These are phyloP conservation scores for Porphyrio hochstetteri DNA, from an alignment of 2,113 vertebrate genomes.

Conservation along the genomic window DNA sequence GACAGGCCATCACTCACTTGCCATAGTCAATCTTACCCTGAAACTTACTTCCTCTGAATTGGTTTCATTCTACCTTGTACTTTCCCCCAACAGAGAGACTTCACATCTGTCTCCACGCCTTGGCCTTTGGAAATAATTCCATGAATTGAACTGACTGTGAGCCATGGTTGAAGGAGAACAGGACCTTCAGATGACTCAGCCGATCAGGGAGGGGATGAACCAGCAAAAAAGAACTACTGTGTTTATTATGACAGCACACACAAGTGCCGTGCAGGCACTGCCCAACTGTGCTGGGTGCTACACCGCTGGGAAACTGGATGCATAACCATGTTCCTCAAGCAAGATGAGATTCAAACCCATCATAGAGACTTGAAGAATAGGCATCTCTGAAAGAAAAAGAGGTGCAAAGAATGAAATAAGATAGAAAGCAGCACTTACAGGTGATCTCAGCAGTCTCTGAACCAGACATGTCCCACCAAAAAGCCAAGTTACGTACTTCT, in stretches of 20 bases:
- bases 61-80: constrained; percentile 8
- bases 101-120: background rate
- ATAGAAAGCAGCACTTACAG: background rate
- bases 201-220: background rate
- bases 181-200: background rate
- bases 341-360: background rate
- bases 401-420: background rate
- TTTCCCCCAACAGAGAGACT: background rate
- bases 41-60: background rate
- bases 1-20: background rate
- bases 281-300: background rate
- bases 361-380: background rate
- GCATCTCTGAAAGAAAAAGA: background rate
- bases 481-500: background rate
- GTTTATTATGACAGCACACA: background rate
- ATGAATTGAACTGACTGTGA: background rate
- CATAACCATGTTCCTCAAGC: background rate
- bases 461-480: background rate
- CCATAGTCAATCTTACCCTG: background rate
- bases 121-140: background rate
- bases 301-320: background rate
- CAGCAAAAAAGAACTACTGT: background rate
- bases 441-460: background rate
- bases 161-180: background rate
- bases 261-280: background rate